Base-by-base conservation (phyloP, 2,888 invertebrate species). In the Vanessa cardui region DNA sequence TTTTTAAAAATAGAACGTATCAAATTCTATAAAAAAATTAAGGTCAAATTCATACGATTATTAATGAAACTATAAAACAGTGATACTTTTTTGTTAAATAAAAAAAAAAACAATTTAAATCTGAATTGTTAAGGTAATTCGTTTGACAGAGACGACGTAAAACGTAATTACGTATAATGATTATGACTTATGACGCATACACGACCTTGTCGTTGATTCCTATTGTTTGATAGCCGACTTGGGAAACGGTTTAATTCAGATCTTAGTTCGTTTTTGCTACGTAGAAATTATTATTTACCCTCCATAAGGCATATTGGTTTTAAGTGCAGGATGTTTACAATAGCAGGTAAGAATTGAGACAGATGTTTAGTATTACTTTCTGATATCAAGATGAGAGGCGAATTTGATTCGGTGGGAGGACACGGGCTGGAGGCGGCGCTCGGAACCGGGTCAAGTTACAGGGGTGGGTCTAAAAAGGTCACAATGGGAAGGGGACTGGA, bases 381-480 rank as follows among this genome's bases (percentile, higher is more conserved):
- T 79, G 74, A 75, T 74, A 71, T 76, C 68, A 76, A 76, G 71
- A 73, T 73, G 72, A 70, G 62, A 69, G 62, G 75, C 77, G 74
- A 82, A 83, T 79, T 78, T 71, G 80, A 87, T 80, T 80, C 82
- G 81, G 80, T 87, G 84, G 91, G 90, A 88, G 92, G 90, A 89
- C 86, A 89, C 88, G 87, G 84, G 86, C 84, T 84, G 84, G 85
- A 87, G 90, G 91, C 88, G 87, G 83, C 71, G 73, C 80, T 80
- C 78, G 79, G 72, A 89, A 86, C 77, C 85, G 87, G 92, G 92
- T 92, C 92, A 91, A 89, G 87, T 92, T 92, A 85, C 92, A 80
- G 77, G 86, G 89, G 89, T 85, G 84, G 87, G 83, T 81, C 77
- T 72, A 74, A 64, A 72, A 77, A 77, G 84, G 82, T 82, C 85